Evolutionary conservation across 2,113 vertebrate species (phyloP).

Genomic region (Lucifuga dentata): DNA sequence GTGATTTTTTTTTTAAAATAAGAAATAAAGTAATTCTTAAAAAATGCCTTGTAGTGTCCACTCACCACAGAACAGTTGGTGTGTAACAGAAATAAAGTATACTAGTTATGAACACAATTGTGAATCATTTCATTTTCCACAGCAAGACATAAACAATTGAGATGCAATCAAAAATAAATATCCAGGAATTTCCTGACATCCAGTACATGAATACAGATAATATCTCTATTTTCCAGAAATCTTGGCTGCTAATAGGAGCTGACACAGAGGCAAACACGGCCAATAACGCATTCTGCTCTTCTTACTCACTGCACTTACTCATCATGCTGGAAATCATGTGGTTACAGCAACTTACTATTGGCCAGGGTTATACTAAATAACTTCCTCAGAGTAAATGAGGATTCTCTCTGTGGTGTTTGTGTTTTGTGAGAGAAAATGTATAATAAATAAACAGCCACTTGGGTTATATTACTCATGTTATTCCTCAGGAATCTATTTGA

Average conservation of each 20-base stretch:
- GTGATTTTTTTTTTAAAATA: too few relatives aligned
- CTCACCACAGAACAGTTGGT: too few relatives aligned
- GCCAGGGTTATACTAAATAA: neutral
- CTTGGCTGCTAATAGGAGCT: conserved; percentile 28
- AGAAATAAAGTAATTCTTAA: too few relatives aligned
- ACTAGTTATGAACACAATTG: too few relatives aligned
- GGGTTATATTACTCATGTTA: too few relatives aligned
- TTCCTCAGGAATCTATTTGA: conserved; percentile 9
- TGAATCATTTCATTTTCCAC: neutral
- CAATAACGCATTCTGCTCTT: conserved; percentile 42
- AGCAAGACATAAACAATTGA: neutral
- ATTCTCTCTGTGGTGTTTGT: neutral
- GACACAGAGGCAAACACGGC: conserved; percentile 11
- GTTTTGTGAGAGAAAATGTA: too few relatives aligned
- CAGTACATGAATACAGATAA: conserved; percentile 22
- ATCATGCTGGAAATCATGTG: conserved; percentile 27
- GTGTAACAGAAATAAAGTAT: too few relatives aligned
- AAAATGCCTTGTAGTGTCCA: too few relatives aligned
- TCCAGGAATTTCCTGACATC: conserved; percentile 21
- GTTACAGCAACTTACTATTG: neutral
- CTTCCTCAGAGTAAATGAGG: neutral
- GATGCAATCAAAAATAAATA: neutral
- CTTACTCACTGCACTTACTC: conserved; percentile 48
- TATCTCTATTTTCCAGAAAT: conserved; percentile 21
- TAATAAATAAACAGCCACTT: conserved; percentile 6